These are phyloP conservation scores for Oreochromis tanganicae DNA, from an alignment of 2,113 vertebrate species.

Conservation along the genomic window DNA sequence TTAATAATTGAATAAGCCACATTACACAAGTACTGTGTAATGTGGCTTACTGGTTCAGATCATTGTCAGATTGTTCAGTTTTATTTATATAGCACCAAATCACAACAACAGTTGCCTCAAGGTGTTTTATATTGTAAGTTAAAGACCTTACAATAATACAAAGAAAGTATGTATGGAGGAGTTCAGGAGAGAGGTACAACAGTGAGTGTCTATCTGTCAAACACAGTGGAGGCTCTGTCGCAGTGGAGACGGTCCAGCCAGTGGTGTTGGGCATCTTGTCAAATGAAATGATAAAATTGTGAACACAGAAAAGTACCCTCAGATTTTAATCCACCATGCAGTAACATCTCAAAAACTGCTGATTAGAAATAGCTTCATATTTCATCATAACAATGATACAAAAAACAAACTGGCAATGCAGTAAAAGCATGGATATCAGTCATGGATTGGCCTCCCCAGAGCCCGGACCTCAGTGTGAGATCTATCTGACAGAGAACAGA, in stretches of 20 bases:
- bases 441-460: background rate
- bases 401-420: background rate
- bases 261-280: background rate
- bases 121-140: background rate
- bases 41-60: no score
- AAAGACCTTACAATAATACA: background rate
- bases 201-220: background rate
- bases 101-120: no score
- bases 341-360: background rate
- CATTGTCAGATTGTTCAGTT: no score
- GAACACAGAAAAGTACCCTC: background rate
- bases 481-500: background rate
- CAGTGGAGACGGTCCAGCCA: background rate
- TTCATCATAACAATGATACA: background rate
- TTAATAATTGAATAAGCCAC: background rate
- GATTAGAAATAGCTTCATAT: background rate
- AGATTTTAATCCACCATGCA: background rate
- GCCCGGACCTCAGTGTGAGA: background rate
- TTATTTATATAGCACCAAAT: no score
- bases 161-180: background rate
- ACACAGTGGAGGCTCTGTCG: background rate
- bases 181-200: background rate
- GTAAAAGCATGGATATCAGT: background rate
- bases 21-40: background rate
- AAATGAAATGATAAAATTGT: background rate